Percentiles rank a stretch among this genome's conserved stretches.
These are phyloP conservation scores for Ricordea florida DNA, from an alignment of 92 coral and sea anemone species.

Conservation along the genomic window DNA sequence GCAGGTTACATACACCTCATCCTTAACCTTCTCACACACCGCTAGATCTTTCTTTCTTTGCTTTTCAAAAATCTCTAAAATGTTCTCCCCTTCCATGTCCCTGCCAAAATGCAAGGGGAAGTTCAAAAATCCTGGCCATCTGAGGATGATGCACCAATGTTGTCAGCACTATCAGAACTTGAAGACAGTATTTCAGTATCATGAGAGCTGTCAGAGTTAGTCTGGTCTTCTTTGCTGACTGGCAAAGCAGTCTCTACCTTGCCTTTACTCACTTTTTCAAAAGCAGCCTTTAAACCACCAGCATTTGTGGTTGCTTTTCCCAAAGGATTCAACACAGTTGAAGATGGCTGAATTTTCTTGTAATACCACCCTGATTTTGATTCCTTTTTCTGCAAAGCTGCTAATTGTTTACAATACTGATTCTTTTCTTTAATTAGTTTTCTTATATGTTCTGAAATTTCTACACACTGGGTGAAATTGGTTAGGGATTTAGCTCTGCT, in stretches of 20 bases:
- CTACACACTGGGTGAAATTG: constrained; percentile 42
- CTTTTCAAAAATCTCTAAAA: constrained; percentile 4
- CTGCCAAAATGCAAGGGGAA: constrained; percentile 26
- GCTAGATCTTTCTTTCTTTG: constrained; percentile 21
- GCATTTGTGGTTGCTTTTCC: neutral
- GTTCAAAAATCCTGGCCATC: constrained; percentile 35
- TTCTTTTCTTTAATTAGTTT: constrained; percentile 42
- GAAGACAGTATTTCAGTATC: constrained; percentile 21
- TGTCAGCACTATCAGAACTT: neutral
- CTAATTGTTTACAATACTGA: constrained; percentile 42
- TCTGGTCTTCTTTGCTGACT: neutral
- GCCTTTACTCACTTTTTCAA: neutral
- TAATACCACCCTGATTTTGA: constrained; percentile 53
- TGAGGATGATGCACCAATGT: neutral
- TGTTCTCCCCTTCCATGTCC: constrained; percentile 23
- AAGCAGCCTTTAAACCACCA: neutral
- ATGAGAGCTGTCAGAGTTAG: constrained; percentile 13
- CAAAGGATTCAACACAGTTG: neutral
- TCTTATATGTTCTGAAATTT: constrained; percentile 33
- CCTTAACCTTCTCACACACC: neutral
- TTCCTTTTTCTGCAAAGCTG: constrained; percentile 37
- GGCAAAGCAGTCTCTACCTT: neutral
- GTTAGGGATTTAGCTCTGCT: constrained; percentile 41
- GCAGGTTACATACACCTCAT: constrained; percentile 20
- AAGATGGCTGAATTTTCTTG: neutral